Base-by-base conservation (phyloP, 2,888 invertebrate genomes). In the Myathropa florea region DNA sequence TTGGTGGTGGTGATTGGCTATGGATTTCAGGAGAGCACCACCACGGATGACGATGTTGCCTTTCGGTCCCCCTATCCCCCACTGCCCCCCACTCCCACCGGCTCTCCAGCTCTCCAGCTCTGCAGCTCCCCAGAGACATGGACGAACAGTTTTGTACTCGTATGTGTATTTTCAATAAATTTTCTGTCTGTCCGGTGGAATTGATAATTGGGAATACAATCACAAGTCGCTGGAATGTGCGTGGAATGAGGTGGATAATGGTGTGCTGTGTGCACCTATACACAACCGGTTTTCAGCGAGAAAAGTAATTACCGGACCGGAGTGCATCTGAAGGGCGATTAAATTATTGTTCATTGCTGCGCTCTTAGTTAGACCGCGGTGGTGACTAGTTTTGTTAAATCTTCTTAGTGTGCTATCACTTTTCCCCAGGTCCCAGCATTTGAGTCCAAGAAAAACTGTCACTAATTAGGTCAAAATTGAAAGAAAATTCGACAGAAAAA, bases 111-210 rank as follows among this genome's bases (percentile, higher is more conserved):
- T 9, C 67, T n/a, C 3, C 23, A 53, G 30, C 30, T 33, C 33
- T n/a, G n/a, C 33, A n/a, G 14, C n/a, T 4, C 4, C 21, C 57
- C 57, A 18, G 57, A 57, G 57, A 6, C 24, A 57, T 57, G 24
- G 71, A 57, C 39, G 71, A 84, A 67, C 73, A 53, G 65, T 63
- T n/a, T 64, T 85, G 81, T 72, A 57, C 72, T 73, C 82, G 81
- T 77, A 55, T 78, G 70, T 78, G 72, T 81, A 59, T 86, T 85
- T 76, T 75, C 82, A 86, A 78, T 82, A 86, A 78, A 86, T 68
- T 82, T 68, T 81, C 81, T 81, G 73, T 77, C 77, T 53, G 80
- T 72, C 67, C 46, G 57, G 28, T 61, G 70, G 64, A 79, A 79
- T 59, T 78, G 78, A 86, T 82, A 77, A 77, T 77, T 78, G 64